Conservation (phyloP, 1,140 invertebrate species). For the Ditylenchus dipsaci region DNA sequence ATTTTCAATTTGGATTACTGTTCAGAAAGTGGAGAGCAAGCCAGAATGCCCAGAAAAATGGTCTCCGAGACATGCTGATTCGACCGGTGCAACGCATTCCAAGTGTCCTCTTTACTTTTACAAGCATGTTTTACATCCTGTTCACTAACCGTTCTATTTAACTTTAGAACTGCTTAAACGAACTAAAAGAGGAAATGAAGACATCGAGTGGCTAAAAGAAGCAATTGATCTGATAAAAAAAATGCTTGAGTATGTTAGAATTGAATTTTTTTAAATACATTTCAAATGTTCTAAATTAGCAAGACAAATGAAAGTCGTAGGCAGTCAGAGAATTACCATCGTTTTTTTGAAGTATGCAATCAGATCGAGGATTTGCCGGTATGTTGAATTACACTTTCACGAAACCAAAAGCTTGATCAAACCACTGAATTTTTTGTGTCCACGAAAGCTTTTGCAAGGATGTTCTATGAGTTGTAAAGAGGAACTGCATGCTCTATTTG, state of each 20-base stretch:
- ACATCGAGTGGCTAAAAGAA: conserved; percentile 8
- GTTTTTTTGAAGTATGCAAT: conserved; percentile 33
- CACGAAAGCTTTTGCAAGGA: no score
- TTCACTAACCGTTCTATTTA: no score
- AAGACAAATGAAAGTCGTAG: conserved; percentile 34
- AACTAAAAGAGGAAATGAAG: conserved; percentile 26
- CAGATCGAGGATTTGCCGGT: conserved; percentile 36
- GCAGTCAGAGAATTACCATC: conserved; percentile 31
- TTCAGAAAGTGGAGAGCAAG: conserved; percentile 11
- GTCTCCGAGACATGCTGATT: conserved; percentile 31
- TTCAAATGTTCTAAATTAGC: conserved; percentile 18
- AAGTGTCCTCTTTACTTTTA: conserved; percentile 37
- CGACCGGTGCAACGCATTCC: conserved; percentile 39
- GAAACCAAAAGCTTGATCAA: not conserved
- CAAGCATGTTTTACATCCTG: no score
- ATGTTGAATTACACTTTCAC: not conserved
- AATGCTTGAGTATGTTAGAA: conserved; percentile 17
- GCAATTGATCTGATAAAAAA: conserved; percentile 21
- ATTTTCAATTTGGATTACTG: not conserved
- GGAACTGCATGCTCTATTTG: no score
- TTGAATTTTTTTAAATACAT: no score
- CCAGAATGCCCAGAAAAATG: conserved; percentile 33
- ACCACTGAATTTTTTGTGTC: no score
- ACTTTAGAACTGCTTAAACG: conserved; percentile 35
- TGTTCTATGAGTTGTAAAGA: no score